A percentile compares a stretch with the other conserved stretches of the same genome.
Conservation (phyloP, 2,113 vertebrate genomes). For the Dasyprocta punctata region DNA sequence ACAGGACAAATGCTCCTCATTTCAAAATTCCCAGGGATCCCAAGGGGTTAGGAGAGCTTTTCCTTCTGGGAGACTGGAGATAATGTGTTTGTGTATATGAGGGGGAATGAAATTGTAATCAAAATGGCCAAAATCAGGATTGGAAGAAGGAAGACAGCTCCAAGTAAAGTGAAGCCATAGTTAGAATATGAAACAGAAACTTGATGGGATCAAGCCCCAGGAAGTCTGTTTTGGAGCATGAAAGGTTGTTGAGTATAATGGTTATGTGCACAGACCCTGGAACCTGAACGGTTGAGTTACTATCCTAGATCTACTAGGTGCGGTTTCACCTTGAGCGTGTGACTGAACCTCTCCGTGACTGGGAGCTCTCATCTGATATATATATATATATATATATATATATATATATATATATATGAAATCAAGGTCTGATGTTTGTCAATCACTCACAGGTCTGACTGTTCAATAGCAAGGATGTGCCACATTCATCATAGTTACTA, state of each 20-base stretch:
- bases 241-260: not conserved
- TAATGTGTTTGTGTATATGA: not conserved
- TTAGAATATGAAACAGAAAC: not conserved
- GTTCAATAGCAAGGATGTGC: not conserved
- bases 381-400: too few relatives aligned
- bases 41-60: not conserved
- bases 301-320: not conserved
- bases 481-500: not conserved
- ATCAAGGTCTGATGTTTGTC: not conserved
- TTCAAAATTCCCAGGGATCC: not conserved
- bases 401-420: not conserved
- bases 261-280: not conserved
- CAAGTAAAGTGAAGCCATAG: not conserved
- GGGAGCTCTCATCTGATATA: too few relatives aligned
- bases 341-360: not conserved
- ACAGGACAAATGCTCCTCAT: not conserved
- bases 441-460: not conserved
- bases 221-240: not conserved
- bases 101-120: not conserved
- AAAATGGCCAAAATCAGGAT: not conserved
- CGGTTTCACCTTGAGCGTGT: not conserved
- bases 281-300: not conserved
- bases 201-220: not conserved
- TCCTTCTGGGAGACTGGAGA: not conserved
- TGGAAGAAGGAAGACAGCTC: not conserved